Percentiles rank a stretch among this genome's conserved stretches.
phyloP scores from a whole-genome alignment of 2,113 vertebrate genomes.

The Lontra canadensis region DNA sequence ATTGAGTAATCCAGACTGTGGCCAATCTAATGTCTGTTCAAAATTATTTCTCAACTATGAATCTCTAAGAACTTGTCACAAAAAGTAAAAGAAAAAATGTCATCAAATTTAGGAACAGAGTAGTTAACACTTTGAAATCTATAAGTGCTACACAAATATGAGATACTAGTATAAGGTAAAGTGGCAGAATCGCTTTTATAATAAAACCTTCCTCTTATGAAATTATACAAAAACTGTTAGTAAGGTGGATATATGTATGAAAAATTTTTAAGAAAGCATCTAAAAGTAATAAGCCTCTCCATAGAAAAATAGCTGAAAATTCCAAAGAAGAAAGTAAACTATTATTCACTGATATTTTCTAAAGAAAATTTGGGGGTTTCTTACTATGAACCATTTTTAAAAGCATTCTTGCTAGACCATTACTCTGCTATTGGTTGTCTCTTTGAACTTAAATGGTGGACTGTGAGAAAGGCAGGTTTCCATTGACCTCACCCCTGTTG shows the following conservation, averaged over 20 bases:
- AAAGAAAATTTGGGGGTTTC: background rate
- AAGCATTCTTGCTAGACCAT: background rate
- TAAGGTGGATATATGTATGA: background rate
- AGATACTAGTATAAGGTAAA: background rate
- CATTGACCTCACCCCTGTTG: background rate
- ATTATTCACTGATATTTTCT: background rate
- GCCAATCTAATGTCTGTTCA: background rate
- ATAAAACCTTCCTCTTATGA: background rate
- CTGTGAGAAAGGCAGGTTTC: slow-evolving; percentile 21
- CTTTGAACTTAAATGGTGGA: slow-evolving; percentile 40
- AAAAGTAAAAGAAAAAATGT: background rate
- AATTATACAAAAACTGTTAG: background rate
- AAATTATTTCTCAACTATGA: slow-evolving; percentile 37
- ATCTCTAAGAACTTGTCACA: background rate
- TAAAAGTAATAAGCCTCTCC: background rate
- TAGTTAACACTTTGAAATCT: background rate
- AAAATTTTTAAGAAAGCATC: background rate
- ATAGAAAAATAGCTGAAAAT: background rate
- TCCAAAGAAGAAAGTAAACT: background rate
- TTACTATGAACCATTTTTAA: background rate
- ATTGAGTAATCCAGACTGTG: background rate
- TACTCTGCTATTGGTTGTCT: background rate
- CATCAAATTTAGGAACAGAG: background rate
- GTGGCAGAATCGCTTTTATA: slow-evolving; percentile 1
- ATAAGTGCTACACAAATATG: background rate